These are phyloP conservation scores for Oceanodroma leucorhoa DNA, from an alignment of 2,797 vertebrate genomes.

Conservation along the genomic window DNA sequence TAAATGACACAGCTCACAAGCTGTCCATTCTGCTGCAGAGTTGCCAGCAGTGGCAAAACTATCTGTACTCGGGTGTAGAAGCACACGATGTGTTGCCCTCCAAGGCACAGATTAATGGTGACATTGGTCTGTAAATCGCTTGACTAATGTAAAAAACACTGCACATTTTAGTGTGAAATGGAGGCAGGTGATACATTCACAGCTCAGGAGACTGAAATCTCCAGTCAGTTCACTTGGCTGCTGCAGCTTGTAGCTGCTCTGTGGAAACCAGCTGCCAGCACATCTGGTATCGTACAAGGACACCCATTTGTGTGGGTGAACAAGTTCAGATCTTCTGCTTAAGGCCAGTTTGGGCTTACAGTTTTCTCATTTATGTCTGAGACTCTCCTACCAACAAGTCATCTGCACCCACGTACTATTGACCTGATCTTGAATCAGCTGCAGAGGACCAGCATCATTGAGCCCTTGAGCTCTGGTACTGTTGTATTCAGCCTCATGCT, in stretches of 20 bases:
- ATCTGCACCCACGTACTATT: not conserved
- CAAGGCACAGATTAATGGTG: not conserved
- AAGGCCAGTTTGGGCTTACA: not conserved
- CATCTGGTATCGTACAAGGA: rapidly evolving
- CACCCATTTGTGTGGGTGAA: not conserved
- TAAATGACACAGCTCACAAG: not conserved
- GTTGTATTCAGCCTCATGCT: not conserved
- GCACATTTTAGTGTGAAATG: not conserved
- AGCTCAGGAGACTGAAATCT: not conserved
- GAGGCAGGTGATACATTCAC: not conserved
- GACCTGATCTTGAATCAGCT: not conserved
- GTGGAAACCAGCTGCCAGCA: not conserved
- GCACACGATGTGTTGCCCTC: not conserved
- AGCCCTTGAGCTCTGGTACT: not conserved
- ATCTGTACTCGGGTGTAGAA: not conserved
- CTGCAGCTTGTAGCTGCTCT: not conserved
- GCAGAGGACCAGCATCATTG: rapidly evolving
- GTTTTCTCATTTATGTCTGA: not conserved
- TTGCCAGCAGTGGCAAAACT: not conserved
- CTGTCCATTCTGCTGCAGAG: not conserved
- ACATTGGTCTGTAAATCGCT: not conserved
- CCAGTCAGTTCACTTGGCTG: not conserved
- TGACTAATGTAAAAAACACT: not conserved
- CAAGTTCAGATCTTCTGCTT: not conserved
- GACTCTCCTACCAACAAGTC: not conserved